Percentiles rank a stretch among this genome's conserved stretches.
Evolutionary conservation across 2,113 vertebrate genomes (phyloP).

Genomic region (Calyptommatus sinebrachiatus): DNA sequence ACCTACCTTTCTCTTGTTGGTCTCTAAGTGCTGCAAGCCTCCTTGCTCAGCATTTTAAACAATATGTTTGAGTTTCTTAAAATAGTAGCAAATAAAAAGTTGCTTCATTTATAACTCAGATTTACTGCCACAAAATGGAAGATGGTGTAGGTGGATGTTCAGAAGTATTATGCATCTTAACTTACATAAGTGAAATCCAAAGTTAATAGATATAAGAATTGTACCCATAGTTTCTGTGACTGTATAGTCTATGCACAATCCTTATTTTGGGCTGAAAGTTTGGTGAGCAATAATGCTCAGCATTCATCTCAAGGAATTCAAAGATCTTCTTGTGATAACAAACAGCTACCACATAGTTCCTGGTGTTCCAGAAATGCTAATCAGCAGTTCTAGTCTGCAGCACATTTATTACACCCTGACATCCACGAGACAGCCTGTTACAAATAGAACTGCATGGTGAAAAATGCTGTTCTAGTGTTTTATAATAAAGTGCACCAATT

Average conservation of each 20-base stretch:
- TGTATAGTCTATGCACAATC: background rate
- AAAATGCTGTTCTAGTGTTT: slow-evolving; percentile 80
- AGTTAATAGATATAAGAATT: background rate
- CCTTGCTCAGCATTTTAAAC: too few relatives aligned
- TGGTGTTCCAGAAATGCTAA: slow-evolving; percentile 77
- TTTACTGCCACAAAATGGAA: too few relatives aligned
- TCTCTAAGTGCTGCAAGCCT: too few relatives aligned
- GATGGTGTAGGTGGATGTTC: too few relatives aligned
- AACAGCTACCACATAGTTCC: slow-evolving; percentile 69
- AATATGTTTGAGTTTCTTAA: too few relatives aligned
- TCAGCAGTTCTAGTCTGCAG: slow-evolving; percentile 77
- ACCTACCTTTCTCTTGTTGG: too few relatives aligned
- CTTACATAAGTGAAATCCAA: background rate
- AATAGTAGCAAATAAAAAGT: too few relatives aligned
- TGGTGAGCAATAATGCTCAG: background rate
- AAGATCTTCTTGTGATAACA: slow-evolving; percentile 68
- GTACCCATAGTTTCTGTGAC: background rate
- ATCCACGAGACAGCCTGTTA: slow-evolving; percentile 77
- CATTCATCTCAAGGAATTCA: slow-evolving; percentile 23
- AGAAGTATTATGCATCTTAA: too few relatives aligned
- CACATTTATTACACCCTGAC: slow-evolving; percentile 81
- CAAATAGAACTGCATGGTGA: slow-evolving; percentile 78
- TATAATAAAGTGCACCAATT: slow-evolving; percentile 84
- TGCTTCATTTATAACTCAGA: too few relatives aligned
- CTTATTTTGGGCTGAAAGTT: slow-evolving; percentile 2